phyloP scores from a whole-genome alignment of 2,797 vertebrate genomes.

The Leucoraja ocellata region DNA sequence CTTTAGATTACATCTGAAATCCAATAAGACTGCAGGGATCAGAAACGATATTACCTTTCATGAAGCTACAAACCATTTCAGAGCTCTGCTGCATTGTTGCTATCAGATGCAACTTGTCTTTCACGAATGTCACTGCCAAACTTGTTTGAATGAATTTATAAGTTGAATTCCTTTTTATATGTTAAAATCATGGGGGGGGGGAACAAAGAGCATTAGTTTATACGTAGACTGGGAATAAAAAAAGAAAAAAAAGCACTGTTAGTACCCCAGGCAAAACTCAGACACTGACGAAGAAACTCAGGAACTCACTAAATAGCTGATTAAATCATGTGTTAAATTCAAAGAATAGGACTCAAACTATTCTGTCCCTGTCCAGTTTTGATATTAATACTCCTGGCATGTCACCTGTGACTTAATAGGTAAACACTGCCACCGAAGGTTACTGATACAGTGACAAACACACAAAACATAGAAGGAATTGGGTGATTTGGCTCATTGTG shows the following conservation, averaged over 20 bases:
- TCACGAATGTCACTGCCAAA: neutral
- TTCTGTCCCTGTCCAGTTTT: neutral
- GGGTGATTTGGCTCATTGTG: too few relatives aligned
- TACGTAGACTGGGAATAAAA: neutral
- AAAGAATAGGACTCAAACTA: neutral
- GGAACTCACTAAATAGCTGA: neutral
- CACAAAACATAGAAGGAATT: too few relatives aligned
- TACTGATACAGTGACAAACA: too few relatives aligned
- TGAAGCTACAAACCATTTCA: neutral
- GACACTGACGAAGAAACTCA: neutral
- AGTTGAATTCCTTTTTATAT: neutral
- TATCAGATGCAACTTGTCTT: neutral
- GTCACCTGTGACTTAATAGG: too few relatives aligned
- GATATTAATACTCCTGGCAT: neutral
- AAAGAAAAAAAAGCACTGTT: neutral
- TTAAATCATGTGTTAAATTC: neutral
- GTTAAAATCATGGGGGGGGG: neutral
- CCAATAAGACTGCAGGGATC: neutral
- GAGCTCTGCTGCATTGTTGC: neutral
- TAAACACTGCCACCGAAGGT: too few relatives aligned
- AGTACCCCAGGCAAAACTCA: neutral
- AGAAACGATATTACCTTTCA: neutral
- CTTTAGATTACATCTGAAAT: slow-evolving; percentile 28
- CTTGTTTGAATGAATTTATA: neutral
- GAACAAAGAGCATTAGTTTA: neutral